Percentiles rank a stretch among this genome's conserved stretches.
Evolutionary conservation across 2,797 vertebrate species (phyloP).

Genomic region (Neosilurus mollespiculum): DNA sequence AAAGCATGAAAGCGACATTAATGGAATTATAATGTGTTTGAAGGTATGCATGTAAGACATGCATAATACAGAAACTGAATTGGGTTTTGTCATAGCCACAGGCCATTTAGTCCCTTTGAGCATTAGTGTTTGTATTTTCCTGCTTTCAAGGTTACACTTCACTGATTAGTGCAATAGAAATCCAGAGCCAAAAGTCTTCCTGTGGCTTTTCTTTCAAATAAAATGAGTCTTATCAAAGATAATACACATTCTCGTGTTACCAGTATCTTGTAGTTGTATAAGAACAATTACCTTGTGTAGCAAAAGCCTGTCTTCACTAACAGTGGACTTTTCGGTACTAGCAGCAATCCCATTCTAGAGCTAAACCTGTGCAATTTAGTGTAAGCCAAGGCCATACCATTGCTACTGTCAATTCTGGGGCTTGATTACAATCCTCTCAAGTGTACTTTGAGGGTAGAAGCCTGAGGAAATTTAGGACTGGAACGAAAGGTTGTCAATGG

Average conservation of each 20-base stretch:
- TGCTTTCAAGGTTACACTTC: constrained; percentile 29
- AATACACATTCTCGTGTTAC: background rate
- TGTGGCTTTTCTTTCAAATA: constrained; percentile 31
- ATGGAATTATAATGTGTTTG: constrained; percentile 41
- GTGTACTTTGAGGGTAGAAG: too few species aligned
- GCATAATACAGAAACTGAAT: constrained; percentile 17
- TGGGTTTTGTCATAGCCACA: constrained; percentile 25
- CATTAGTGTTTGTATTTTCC: constrained; percentile 30
- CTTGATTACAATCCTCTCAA: too few species aligned
- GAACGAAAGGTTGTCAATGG: too few species aligned
- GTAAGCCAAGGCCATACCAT: too few species aligned
- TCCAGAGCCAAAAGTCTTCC: constrained; percentile 16
- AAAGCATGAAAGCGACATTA: constrained; percentile 25
- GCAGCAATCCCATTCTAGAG: too few species aligned
- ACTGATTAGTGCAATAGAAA: constrained; percentile 26
- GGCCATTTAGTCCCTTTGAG: constrained; percentile 34
- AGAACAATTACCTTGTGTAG: background rate
- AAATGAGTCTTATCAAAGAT: constrained; percentile 26
- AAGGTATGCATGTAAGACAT: constrained; percentile 38
- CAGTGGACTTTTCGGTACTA: background rate
- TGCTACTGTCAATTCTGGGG: too few species aligned
- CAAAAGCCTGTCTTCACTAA: background rate
- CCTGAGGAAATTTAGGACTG: too few species aligned
- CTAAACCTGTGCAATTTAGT: too few species aligned
- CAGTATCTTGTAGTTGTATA: background rate